phyloP scores from a whole-genome alignment of 2,888 invertebrate species.

The Ligdia adustata region DNA sequence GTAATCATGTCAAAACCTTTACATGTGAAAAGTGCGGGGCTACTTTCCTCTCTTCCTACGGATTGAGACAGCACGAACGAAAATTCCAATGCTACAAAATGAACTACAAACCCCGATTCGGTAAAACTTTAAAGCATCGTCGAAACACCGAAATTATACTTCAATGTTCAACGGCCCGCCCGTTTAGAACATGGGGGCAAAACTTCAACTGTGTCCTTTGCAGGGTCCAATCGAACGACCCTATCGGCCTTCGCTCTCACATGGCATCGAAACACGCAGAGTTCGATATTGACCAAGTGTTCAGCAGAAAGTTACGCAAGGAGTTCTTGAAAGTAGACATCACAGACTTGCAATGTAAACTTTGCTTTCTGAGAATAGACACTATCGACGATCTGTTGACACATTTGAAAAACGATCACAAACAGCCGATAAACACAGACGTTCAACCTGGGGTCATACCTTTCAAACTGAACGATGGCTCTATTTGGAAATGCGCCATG shows the following conservation, averaged over 20 bases:
- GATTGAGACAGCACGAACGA: constrained; percentile 69
- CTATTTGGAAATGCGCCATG: constrained; percentile 73
- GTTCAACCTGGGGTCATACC: constrained; percentile 75
- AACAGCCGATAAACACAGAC: constrained; percentile 71
- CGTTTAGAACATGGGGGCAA: constrained; percentile 76
- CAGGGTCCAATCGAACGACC: constrained; percentile 73
- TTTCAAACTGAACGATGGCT: constrained; percentile 71
- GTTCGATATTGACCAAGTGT: constrained; percentile 69
- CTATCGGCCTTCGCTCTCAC: constrained; percentile 69
- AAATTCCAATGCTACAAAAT: constrained; percentile 74
- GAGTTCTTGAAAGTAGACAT: constrained; percentile 76
- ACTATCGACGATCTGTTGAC: constrained; percentile 64
- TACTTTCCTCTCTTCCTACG: constrained; percentile 71
- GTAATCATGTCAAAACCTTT: constrained; percentile 72
- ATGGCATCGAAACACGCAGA: constrained; percentile 73
- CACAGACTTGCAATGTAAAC: constrained; percentile 73
- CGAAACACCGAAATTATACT: constrained; percentile 75
- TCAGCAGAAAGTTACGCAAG: constrained; percentile 70
- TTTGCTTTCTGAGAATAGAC: constrained; percentile 70
- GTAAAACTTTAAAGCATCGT: constrained; percentile 70
- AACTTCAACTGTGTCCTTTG: constrained; percentile 77
- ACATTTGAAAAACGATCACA: constrained; percentile 73
- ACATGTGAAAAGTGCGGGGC: constrained; percentile 76
- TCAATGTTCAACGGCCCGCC: constrained; percentile 74
- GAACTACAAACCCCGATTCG: constrained; percentile 72